Conservation (phyloP, 1,140 invertebrate species). For the Bombus pyrosoma region DNA sequence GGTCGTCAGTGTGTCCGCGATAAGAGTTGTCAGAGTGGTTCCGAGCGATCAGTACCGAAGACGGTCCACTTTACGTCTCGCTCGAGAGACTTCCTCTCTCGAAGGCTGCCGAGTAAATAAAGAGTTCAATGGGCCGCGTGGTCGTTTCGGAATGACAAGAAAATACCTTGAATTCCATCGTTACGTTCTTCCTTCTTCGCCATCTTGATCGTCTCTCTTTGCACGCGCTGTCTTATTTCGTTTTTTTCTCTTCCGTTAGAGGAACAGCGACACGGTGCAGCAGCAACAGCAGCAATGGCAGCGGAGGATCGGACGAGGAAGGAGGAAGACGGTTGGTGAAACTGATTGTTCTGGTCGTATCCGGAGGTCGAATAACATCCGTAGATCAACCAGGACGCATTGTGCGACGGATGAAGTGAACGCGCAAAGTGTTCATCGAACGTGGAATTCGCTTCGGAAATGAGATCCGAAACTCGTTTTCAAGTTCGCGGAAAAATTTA, state of each 20-base stretch:
- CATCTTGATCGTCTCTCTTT: constrained; percentile 34
- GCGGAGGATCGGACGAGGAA: not conserved
- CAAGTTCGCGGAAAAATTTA: constrained; percentile 32
- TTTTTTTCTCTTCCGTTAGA: constrained; percentile 27
- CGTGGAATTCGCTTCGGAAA: constrained; percentile 58
- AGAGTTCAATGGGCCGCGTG: constrained; percentile 64
- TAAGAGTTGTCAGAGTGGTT: constrained; percentile 39
- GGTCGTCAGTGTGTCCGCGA: constrained; percentile 4
- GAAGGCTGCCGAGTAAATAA: constrained; percentile 62
- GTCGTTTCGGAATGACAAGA: constrained; percentile 61
- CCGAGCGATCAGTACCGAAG: constrained; percentile 42
- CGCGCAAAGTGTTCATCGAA: constrained; percentile 35
- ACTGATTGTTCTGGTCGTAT: constrained; percentile 33
- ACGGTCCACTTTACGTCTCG: constrained; percentile 54
- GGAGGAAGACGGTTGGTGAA: constrained; percentile 25
- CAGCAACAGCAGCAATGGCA: not conserved
- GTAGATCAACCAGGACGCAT: constrained; percentile 19
- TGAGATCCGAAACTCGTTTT: constrained; percentile 49
- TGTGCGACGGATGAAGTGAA: constrained; percentile 17
- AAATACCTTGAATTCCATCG: constrained; percentile 67
- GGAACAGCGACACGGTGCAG: not conserved
- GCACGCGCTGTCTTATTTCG: constrained; percentile 23
- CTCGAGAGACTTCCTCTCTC: constrained; percentile 50
- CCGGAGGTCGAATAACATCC: constrained; percentile 46
- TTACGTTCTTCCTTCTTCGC: constrained; percentile 24